phyloP scores from a whole-genome alignment of 2,113 vertebrate species.

The Cisticola juncidis region DNA sequence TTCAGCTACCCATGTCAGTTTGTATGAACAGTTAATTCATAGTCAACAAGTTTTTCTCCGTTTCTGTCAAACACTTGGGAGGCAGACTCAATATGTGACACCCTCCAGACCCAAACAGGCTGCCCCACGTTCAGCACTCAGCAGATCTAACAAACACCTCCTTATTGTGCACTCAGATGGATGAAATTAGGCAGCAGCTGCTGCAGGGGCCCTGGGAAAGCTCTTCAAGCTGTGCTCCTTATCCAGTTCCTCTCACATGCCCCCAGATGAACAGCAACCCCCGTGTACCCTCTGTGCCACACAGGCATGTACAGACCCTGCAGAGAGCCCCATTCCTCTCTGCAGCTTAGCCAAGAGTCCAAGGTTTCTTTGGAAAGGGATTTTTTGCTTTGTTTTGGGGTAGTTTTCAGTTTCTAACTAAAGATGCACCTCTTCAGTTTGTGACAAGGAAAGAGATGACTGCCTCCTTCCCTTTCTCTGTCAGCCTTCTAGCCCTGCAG shows the following conservation, averaged over 20 bases:
- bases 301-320: not conserved
- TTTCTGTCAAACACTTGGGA: not conserved
- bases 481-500: conserved; percentile 68
- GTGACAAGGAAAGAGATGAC: not conserved
- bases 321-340: rapidly evolving
- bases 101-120: not conserved
- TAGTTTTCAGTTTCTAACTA: not conserved
- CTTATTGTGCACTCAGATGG: not conserved
- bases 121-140: not conserved
- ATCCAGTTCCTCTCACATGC: not conserved
- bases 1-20: not conserved
- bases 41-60: not conserved
- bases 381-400: not conserved
- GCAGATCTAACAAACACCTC: not conserved
- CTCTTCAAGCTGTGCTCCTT: not conserved
- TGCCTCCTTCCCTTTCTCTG: not conserved
- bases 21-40: not conserved
- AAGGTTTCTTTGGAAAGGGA: not conserved
- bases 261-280: not conserved
- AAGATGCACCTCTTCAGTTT: not conserved
- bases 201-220: not conserved
- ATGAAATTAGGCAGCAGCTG: not conserved
- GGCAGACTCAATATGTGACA: not conserved
- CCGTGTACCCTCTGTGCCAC: not conserved
- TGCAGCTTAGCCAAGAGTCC: not conserved